Evolutionary conservation across 2,797 vertebrate genomes (phyloP).

Genomic region (Cheirogaleus major): DNA sequence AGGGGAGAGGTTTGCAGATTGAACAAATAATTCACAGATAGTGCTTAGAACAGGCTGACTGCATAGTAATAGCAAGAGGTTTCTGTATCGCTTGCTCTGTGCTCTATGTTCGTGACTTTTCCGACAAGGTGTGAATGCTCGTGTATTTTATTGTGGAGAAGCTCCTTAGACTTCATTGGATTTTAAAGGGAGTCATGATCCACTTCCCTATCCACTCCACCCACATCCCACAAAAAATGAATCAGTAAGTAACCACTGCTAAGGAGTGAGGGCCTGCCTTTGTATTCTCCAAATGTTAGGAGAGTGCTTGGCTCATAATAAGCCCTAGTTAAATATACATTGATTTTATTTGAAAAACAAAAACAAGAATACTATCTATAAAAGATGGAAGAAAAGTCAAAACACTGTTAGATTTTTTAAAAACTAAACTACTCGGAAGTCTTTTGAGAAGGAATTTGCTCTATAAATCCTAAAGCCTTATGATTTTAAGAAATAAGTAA

Average conservation of each 20-base stretch:
- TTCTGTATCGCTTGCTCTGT: background rate
- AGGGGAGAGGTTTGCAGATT: background rate
- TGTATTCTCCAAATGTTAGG: background rate
- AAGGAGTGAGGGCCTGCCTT: background rate
- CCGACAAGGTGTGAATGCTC: background rate
- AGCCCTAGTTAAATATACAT: constrained; percentile 53
- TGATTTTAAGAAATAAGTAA: constrained; percentile 64
- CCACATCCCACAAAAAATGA: background rate
- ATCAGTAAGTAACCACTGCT: background rate
- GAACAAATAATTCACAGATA: constrained; percentile 60
- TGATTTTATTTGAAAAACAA: constrained; percentile 64
- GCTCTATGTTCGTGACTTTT: background rate
- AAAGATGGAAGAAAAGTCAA: constrained; percentile 56
- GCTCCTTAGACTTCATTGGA: background rate
- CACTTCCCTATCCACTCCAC: background rate
- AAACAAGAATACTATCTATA: constrained; percentile 53
- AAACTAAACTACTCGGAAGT: constrained; percentile 50
- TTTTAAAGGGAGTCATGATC: constrained; percentile 24
- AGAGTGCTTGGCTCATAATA: background rate
- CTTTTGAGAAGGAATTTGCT: constrained; percentile 63
- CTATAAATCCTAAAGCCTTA: constrained; percentile 46
- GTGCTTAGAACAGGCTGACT: background rate
- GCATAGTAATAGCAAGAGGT: background rate
- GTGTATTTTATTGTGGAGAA: background rate
- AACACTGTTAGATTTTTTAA: constrained; percentile 29